Evolutionary conservation across 1,140 invertebrate genomes (phyloP), one percentile per base, ranked within the genome.

Genomic region (Anagrus nilaparvatae): DNA sequence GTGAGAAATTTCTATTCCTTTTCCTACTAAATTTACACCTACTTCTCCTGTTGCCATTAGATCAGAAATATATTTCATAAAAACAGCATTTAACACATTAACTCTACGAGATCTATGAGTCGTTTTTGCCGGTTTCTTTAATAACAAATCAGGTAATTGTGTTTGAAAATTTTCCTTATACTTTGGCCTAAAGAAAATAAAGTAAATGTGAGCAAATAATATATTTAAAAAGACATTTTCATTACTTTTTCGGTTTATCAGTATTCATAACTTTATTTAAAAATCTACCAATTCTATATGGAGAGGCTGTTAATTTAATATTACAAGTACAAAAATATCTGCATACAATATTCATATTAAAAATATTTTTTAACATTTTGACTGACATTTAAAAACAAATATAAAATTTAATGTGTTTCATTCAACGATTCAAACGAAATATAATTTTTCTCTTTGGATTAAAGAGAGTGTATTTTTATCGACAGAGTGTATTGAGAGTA

Each of bases 51-150:
- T 79, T 3, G 80, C 71, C 70, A 87, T 71, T 8, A 84, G 56
- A 51, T 85, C 82, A 1, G 81, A 83, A 13, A 87, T 77, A 32
- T 83, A 65, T 52, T 75, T 74, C 81, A 86, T 86, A 50, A 86
- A 86, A n/a, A 86, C 44, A 61, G 82, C 82, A 58, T 86, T 84
- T 7, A 87, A 56, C 27, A 85, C 73, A 1, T 63, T 61, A 6
- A 76, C 62, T 56, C 83, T 54, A 7, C 60, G 50, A 12, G 21
- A 39, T 14, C 50, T 48, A 21, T 53, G 44, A 8, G 33, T 24
- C 24, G 36, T 53, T 13, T 28, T 23, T 17, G 43, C 3, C 34
- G 43, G 49, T 20, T 30, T 19, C 10, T n/a, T n/a, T n/a, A n/a
- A n/a, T n/a, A n/a, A n/a, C n/a, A n/a, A n/a, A n/a, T n/a, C n/a